Base-by-base conservation (phyloP, 2,888 invertebrate genomes). In the Bugula neritina region DNA sequence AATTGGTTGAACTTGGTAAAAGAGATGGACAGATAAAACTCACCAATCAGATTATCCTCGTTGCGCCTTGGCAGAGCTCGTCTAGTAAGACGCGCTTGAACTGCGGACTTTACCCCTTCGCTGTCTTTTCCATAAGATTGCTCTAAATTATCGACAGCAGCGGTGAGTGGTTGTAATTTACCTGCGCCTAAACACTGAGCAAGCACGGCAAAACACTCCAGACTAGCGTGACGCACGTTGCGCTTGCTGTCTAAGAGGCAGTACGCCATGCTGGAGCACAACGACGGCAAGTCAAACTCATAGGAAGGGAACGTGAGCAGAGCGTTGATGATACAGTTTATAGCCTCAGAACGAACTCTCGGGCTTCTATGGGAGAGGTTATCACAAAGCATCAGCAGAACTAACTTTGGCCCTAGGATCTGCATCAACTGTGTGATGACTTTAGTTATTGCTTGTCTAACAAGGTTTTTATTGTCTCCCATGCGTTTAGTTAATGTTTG, bases 161-260 rank as follows among this genome's bases (percentile, higher is more conserved):
- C 80, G 69, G 87, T 80, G 75, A 92, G 83, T 78, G 89, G 84
- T 0, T 89, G 88, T 0, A 84, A 78, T 73, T 84, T 81, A 29
- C 87, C 86, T 35, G 87, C 86, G 0, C 89, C 88, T 76, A 89
- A 86, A 72, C 91, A 88, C 83, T 92, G 91, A 1, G 91, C 91
- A 57, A 93, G 83, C 31, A 90, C 89, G 0, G 93, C 91, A 69
- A 92, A 84, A 43, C 91, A 89, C 82, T 93, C 93, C 72, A 93
- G 87, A 72, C 88, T 91, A 74, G 88, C 93, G 85, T 88, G 93
- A 79, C 88, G 89, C 75, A 90, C 94, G 78, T 89, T 89, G 81
- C 89, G 88, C 78, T 90, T 92, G 76, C 88, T 89, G 80, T 89
- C 89, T 69, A 84, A 82, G 58, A 87, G 79, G 58, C 85, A 79